Conservation (phyloP, 2,113 vertebrate genomes). For the Prunella fulvescens region DNA sequence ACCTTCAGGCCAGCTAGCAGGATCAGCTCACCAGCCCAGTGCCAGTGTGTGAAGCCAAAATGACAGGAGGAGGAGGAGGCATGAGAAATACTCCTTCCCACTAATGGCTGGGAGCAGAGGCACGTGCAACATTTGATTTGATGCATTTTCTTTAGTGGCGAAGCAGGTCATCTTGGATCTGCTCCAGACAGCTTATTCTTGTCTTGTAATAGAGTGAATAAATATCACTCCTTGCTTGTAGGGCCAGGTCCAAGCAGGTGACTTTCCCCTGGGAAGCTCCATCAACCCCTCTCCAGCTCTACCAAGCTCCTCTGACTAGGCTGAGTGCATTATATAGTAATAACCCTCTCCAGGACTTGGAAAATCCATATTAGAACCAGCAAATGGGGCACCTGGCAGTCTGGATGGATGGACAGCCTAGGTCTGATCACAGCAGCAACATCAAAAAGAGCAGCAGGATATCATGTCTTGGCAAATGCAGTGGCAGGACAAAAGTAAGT, state of each 20-base stretch:
- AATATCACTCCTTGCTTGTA: not conserved
- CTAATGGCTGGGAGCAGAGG: not conserved
- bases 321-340: not conserved
- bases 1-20: not conserved
- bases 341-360: not conserved
- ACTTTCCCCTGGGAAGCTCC: not conserved
- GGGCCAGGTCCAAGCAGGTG: not conserved
- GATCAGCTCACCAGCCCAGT: not conserved
- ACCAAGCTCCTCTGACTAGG: not conserved
- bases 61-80: not conserved
- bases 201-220: not conserved
- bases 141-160: not conserved
- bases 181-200: conserved; percentile 8
- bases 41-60: not conserved
- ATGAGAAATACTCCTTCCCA: not conserved
- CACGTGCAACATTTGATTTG: not conserved
- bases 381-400: rapidly evolving
- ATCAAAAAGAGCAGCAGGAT: not conserved
- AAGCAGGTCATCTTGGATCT: not conserved
- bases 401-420: not conserved
- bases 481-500: not conserved
- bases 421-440: not conserved
- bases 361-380: not conserved
- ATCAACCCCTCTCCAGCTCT: not conserved
- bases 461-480: not conserved